Conservation (phyloP, 2,888 invertebrate genomes). For the Sacculina carcini region DNA sequence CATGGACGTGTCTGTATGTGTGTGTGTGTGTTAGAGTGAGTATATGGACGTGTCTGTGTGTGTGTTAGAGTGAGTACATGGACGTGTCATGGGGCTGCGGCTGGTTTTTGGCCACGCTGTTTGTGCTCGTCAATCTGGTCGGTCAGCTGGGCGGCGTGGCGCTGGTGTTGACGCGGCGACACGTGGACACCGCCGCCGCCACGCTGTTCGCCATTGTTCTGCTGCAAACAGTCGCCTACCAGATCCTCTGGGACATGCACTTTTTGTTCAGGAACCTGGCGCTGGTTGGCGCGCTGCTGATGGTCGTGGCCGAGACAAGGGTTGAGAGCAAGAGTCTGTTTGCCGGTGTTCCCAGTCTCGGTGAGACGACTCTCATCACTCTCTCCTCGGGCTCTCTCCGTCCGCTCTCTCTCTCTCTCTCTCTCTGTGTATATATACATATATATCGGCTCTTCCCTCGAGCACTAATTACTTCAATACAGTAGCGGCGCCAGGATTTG, state of each 20-base stretch:
- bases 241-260: constrained; percentile 93
- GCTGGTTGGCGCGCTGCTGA: constrained; percentile 78
- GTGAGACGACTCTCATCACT: constrained; percentile 22
- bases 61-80: constrained; percentile 54
- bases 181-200: constrained; percentile 73
- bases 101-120: constrained; percentile 67
- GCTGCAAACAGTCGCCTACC: constrained; percentile 81
- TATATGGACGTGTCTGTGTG: not conserved
- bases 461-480: no score
- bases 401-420: no score
- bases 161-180: constrained; percentile 76
- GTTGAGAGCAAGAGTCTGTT: constrained; percentile 81
- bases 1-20: not conserved
- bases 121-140: constrained; percentile 79
- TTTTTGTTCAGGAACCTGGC: constrained; percentile 89
- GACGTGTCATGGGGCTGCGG: constrained; percentile 93
- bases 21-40: not conserved
- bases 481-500: no score
- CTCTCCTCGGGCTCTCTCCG: not conserved
- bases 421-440: no score
- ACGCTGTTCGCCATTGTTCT: constrained; percentile 83
- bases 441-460: no score
- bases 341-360: constrained; percentile 73
- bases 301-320: constrained; percentile 84
- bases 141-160: constrained; percentile 89